phyloP scores from a whole-genome alignment of 1,140 invertebrate genomes.

The Drosophila nasuta region DNA sequence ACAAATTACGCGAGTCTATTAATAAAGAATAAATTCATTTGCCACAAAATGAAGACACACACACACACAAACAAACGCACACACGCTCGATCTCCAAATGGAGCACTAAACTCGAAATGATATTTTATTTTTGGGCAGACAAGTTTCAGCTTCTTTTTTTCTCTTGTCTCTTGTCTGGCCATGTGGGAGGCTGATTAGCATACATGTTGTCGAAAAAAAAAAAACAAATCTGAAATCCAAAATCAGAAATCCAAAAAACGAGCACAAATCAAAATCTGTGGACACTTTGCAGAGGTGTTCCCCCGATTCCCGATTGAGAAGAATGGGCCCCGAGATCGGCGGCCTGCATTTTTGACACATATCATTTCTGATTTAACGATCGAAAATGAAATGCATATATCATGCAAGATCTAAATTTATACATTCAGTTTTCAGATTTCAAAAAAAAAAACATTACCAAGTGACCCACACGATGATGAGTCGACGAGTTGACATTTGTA shows the following conservation, averaged over 20 bases:
- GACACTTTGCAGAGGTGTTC: conserved; percentile 51
- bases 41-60: conserved; percentile 66
- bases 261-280: conserved; percentile 36
- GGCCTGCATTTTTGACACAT: conserved; percentile 23
- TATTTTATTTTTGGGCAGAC: conserved; percentile 76
- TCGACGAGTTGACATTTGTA: conserved; percentile 22
- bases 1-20: conserved; percentile 78
- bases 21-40: conserved; percentile 79
- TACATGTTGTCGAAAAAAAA: conserved; percentile 24
- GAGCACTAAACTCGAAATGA: conserved; percentile 16
- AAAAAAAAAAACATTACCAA: background rate
- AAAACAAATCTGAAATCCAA: conserved; percentile 21
- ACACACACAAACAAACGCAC: background rate
- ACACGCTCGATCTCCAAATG: conserved; percentile 25
- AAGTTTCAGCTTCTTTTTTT: conserved; percentile 36
- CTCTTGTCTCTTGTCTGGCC: conserved; percentile 52
- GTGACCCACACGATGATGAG: conserved; percentile 60
- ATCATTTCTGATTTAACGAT: conserved; percentile 32
- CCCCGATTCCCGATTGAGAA: background rate
- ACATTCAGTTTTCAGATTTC: background rate
- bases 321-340: background rate
- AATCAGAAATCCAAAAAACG: conserved; percentile 11
- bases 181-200: conserved; percentile 82
- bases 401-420: conserved; percentile 27
- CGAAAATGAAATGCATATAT: conserved; percentile 21